Base-by-base conservation (phyloP, 2,797 vertebrate species). In the Chanos chanos region DNA sequence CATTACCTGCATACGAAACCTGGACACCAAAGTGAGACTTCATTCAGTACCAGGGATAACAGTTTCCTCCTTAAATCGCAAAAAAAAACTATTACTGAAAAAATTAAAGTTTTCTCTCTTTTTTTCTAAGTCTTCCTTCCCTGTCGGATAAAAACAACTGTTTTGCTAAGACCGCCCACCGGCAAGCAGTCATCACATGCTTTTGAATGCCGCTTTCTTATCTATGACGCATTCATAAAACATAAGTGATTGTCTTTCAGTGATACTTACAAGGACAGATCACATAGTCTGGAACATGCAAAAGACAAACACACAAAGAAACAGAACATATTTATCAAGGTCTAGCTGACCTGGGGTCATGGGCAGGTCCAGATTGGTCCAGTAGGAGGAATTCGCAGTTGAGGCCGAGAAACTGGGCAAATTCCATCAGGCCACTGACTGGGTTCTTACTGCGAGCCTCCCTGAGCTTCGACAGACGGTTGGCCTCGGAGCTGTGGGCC, bases 1-100 rank as follows among this genome's bases (percentile, higher is more conserved):
- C 85, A 94, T 88, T 0, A 94, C 96, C 83, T 98, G 96, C 91
- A 98, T 96, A 65, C 90, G 94, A 75, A 99, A 99, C 63, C 97
- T 99, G 78, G 10, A 33, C 2, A 12, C 18, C 19, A 30, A 66
- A n/a, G n/a, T n/a, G n/a, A n/a, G n/a, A n/a, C 6, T 15, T 56
- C 12, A 44, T 16, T 31, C 15, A 49, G 7, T 8, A 31, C 15
- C n/a, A n/a, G n/a, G n/a, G n/a, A n/a, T n/a, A n/a, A n/a, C n/a
- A n/a, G n/a, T n/a, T n/a, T n/a, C n/a, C n/a, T n/a, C n/a, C n/a
- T n/a, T n/a, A n/a, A n/a, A n/a, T n/a, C n/a, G n/a, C n/a, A n/a
- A n/a, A n/a, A n/a, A n/a, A n/a, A n/a, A n/a, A n/a, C n/a, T n/a
- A n/a, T n/a, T n/a, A n/a, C n/a, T n/a, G n/a, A n/a, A n/a, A n/a